These are phyloP conservation scores for Ormyrus pomaceus DNA, from an alignment of 2,888 invertebrate species.

Conservation along the genomic window DNA sequence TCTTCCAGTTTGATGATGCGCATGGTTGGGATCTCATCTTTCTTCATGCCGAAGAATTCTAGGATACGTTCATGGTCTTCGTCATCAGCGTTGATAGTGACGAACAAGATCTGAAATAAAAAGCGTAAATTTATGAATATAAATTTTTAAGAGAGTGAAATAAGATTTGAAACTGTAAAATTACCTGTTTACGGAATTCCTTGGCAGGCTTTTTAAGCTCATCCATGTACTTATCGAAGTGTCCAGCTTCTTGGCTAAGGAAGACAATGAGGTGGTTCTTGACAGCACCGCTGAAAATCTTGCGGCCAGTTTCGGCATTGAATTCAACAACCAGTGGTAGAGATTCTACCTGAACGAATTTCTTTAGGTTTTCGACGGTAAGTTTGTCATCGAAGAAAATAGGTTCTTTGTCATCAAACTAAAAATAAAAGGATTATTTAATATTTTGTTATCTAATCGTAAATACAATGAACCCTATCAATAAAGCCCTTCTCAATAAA, in stretches of 20 bases:
- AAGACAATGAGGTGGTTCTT: constrained; percentile 97
- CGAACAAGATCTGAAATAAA: constrained; percentile 86
- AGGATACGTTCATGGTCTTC: constrained; percentile 97
- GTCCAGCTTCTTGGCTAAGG: constrained; percentile 92
- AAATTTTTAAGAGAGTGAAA: not conserved
- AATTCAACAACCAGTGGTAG: constrained; percentile 96
- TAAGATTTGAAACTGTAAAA: constrained; percentile 33
- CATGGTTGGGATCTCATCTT: constrained; percentile 93
- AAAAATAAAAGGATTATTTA: constrained; percentile 54
- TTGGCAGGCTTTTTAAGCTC: constrained; percentile 90
- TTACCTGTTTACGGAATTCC: constrained; percentile 89
- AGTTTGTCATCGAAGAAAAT: constrained; percentile 82
- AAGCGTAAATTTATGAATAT: not conserved
- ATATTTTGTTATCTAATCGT: not conserved
- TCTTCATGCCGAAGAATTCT: constrained; percentile 99
- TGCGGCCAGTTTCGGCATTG: constrained; percentile 97
- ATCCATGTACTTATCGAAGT: constrained; percentile 87
- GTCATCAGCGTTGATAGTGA: constrained; percentile 95
- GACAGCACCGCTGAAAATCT: constrained; percentile 98
- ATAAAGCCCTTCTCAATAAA: too few species aligned
- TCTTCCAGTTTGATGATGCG: constrained; percentile 96
- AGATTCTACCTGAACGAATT: constrained; percentile 89
- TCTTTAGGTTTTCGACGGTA: constrained; percentile 83
- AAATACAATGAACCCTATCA: too few species aligned
- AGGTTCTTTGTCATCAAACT: constrained; percentile 85